Conservation (phyloP, 2,888 invertebrate genomes). For the Lithosia quadra region DNA sequence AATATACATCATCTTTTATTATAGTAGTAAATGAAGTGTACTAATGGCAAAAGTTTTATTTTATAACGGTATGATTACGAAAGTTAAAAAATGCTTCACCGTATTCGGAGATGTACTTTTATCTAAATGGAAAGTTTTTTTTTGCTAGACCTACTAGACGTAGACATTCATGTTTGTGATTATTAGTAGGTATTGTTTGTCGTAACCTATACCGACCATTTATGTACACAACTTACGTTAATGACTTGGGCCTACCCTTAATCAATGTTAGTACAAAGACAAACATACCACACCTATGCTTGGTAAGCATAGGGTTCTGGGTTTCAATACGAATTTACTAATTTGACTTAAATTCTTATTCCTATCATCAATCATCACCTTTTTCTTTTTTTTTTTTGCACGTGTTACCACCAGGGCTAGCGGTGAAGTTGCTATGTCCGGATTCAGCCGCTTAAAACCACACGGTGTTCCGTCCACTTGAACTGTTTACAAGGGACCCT, state of each 20-base stretch:
- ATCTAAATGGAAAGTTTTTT: neutral
- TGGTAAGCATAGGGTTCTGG: neutral
- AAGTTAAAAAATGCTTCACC: too few species aligned
- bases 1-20: neutral
- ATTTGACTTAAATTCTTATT: neutral
- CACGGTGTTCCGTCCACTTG: neutral
- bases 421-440: neutral
- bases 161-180: neutral
- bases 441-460: neutral
- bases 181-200: neutral
- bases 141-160: neutral
- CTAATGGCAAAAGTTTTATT: too few species aligned
- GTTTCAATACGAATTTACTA: neutral
- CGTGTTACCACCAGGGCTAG: neutral
- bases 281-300: conserved; percentile 4
- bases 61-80: too few species aligned
- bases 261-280: conserved; percentile 12
- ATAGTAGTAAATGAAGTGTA: neutral
- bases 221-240: conserved; percentile 34
- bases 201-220: conserved; percentile 29
- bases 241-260: conserved; percentile 25
- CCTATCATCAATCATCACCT: neutral
- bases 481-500: neutral
- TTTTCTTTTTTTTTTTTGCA: neutral
- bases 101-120: too few species aligned